These are phyloP conservation scores for Nemopilema nomurai DNA, from an alignment of 30 jellyfish, hydroid and myxozoan species.

Conservation along the genomic window DNA sequence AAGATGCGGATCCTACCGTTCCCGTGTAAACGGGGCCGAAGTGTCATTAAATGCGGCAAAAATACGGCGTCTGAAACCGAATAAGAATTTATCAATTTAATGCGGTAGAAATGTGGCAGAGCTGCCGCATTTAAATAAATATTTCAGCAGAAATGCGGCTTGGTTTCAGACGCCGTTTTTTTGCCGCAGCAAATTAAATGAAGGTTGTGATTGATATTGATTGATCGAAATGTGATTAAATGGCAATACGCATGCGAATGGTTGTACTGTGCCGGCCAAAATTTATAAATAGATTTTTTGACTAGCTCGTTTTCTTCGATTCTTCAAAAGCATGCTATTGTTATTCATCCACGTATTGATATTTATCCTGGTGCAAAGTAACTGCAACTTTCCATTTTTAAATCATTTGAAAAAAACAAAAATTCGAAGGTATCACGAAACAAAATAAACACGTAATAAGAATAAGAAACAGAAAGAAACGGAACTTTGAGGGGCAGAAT, in stretches of 20 bases:
- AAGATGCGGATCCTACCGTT: too few species aligned
- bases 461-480: too few species aligned
- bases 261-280: slow-evolving; percentile 34
- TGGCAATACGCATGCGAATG: slow-evolving; percentile 31
- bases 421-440: too few species aligned
- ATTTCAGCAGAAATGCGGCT: slow-evolving; percentile 11
- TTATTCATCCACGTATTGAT: not conserved
- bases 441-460: too few species aligned
- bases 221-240: slow-evolving; percentile 18
- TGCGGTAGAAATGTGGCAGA: slow-evolving; percentile 15
- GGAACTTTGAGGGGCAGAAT: too few species aligned
- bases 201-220: slow-evolving; percentile 22
- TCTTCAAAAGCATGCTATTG: not conserved
- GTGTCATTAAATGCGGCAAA: slow-evolving; percentile 19
- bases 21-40: too few species aligned
- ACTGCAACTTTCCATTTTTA: too few species aligned
- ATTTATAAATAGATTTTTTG: not conserved
- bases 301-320: not conserved
- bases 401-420: too few species aligned
- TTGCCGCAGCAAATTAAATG: slow-evolving; percentile 42
- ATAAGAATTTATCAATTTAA: slow-evolving; percentile 6
- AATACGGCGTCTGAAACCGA: slow-evolving; percentile 19
- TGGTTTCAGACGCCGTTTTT: slow-evolving; percentile 1
- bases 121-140: not conserved
- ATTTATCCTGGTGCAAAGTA: too few species aligned